Base-by-base conservation (phyloP, 2,888 invertebrate species). In the Allacma fusca region DNA sequence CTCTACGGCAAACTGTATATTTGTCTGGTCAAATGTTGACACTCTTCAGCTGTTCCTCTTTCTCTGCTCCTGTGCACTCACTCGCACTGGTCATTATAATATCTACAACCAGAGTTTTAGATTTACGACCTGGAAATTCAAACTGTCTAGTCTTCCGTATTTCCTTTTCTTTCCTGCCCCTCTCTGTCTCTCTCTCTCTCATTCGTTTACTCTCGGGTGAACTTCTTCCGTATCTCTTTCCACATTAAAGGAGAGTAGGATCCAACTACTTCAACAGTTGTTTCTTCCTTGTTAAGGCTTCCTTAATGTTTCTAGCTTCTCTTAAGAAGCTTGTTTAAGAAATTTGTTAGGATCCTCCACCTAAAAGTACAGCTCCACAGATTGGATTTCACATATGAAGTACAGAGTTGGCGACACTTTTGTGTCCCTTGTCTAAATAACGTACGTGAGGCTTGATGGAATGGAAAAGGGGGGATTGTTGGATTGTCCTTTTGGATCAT, bases 111-210 rank as follows among this genome's bases (percentile, higher is more conserved):
- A 50, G 50, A 50, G 19, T 16, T 16, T 50, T 50, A 50, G n/a
- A 50, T 50, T 50, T 50, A 50, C 50, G 50, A 50, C 50, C 50
- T 50, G 50, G 50, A 50, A 50, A 50, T 50, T 50, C 50, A 50
- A 50, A 50, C 50, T 19, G 50, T n/a, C 9, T 50, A 50, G 50
- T 50, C 50, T 50, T 50, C 50, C 50, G 50, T 50, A 16, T 50
- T 50, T 50, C 50, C 50, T 50, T 50, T 50, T n/a, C 16, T 16
- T 50, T 50, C 50, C 19, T 34, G 50, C 19, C 4, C n/a, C 16
- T 50, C 4, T 50, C 16, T n/a, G 16, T 50, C 5, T 5, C 19
- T 2, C n/a, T 50, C 19, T n/a, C n/a, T n/a, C n/a, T n/a, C n/a
- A n/a, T n/a, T n/a, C n/a, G n/a, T n/a, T n/a, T n/a, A n/a, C n/a